Conservation (phyloP, 2,797 vertebrate species). For the Discoglossus pictus region DNA sequence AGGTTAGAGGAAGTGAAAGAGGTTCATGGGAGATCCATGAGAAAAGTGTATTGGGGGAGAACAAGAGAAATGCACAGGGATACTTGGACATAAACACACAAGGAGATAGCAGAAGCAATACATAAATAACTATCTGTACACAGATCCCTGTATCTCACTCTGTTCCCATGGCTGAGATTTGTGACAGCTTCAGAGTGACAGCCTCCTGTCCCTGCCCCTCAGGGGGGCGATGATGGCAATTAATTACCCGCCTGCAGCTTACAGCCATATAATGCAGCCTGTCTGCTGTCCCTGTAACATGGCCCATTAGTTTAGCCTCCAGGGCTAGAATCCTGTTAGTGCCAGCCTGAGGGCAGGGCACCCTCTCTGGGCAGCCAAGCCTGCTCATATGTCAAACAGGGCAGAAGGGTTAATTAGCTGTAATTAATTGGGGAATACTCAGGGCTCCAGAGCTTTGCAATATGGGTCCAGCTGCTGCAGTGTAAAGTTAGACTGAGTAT, state of each 20-base stretch:
- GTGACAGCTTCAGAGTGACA: conserved; percentile 9
- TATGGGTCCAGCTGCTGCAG: background rate
- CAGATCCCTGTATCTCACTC: background rate
- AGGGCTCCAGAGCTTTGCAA: background rate
- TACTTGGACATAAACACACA: too few species aligned
- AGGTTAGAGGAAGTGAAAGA: too few species aligned
- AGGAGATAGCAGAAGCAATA: too few species aligned
- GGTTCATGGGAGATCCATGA: too few species aligned
- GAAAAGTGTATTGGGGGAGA: too few species aligned
- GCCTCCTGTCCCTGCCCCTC: background rate
- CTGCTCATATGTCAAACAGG: background rate
- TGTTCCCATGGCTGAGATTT: conserved; percentile 12
- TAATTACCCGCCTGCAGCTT: conserved; percentile 4
- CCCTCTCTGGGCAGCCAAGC: background rate
- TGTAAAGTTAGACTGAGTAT: background rate
- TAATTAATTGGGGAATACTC: conserved; percentile 14
- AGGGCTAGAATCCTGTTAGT: background rate
- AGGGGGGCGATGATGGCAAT: background rate
- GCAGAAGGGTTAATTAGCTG: conserved; percentile 21
- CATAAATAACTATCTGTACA: too few species aligned
- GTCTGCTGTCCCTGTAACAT: background rate
- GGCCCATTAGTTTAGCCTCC: conserved; percentile 3
- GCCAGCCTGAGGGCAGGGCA: conserved; percentile 12
- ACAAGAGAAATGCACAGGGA: too few species aligned
- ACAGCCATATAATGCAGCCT: background rate